These are phyloP conservation scores for Hylyphantes graminicola DNA, from an alignment of 1,140 invertebrate species.

Conservation along the genomic window DNA sequence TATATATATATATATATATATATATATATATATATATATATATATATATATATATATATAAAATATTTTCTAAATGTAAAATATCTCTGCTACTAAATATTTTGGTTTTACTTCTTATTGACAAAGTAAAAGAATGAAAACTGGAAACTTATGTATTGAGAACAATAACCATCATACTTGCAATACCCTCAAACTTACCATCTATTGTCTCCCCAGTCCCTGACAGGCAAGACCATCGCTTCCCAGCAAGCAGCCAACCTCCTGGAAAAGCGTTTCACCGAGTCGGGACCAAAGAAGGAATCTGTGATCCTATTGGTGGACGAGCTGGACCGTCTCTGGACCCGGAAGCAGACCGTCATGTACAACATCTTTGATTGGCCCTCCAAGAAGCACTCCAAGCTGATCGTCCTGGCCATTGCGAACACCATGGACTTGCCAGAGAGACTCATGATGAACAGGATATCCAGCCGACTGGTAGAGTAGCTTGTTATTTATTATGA, in stretches of 20 bases:
- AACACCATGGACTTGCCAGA: conserved; percentile 99
- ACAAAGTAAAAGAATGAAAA: too few relatives aligned
- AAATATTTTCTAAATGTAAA: too few relatives aligned
- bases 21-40: too few relatives aligned
- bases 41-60: too few relatives aligned
- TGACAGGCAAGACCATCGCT: conserved; percentile 79
- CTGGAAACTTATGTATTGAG: too few relatives aligned
- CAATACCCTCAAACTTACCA: too few relatives aligned
- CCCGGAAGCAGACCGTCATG: conserved; percentile 92
- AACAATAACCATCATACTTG: too few relatives aligned
- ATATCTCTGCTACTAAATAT: too few relatives aligned
- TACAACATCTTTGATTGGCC: conserved; percentile 99
- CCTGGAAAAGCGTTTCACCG: conserved; percentile 83
- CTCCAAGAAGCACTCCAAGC: conserved; percentile 77
- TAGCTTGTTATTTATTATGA: too few relatives aligned
- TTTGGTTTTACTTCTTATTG: too few relatives aligned
- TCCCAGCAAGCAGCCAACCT: conserved; percentile 85
- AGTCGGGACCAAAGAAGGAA: conserved; percentile 71
- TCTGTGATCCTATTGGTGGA: conserved; percentile 88
- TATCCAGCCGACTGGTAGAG: conserved; percentile 74
- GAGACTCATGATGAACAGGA: conserved; percentile 79
- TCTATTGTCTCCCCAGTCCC: conserved; percentile 48
- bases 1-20: too few relatives aligned
- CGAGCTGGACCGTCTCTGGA: conserved; percentile 91
- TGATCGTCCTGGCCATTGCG: conserved; percentile 94